phyloP scores from a whole-genome alignment of 2,113 vertebrate species.

The Diphyllodes magnificus region DNA sequence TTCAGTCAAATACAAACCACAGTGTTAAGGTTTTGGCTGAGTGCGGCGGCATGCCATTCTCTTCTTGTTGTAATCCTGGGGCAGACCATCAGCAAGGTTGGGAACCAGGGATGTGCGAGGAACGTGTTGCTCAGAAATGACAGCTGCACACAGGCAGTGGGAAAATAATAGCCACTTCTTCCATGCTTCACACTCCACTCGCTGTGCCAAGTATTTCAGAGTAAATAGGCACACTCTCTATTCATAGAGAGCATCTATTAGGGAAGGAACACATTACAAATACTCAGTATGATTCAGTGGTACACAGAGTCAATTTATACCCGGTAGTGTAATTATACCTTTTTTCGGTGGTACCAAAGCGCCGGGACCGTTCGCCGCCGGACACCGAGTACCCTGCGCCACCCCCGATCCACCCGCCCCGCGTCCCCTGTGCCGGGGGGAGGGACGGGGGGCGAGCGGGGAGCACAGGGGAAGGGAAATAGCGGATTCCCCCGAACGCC shows the following conservation, averaged over 20 bases:
- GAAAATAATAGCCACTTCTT: slow-evolving; percentile 49
- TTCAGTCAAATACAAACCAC: background rate
- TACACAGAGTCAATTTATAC: slow-evolving; percentile 50
- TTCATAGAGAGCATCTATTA: slow-evolving; percentile 67
- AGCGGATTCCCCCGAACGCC: slow-evolving; percentile 16
- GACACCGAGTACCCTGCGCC: background rate
- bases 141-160: slow-evolving; percentile 36
- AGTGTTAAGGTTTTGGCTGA: background rate
- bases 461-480: background rate
- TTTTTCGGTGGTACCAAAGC: slow-evolving; percentile 20
- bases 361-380: background rate
- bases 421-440: background rate
- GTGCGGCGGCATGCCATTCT: background rate
- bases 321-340: background rate
- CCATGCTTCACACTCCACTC: slow-evolving; percentile 16
- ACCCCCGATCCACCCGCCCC: background rate
- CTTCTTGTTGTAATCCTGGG: background rate
- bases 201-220: slow-evolving; percentile 1
- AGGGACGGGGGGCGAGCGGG: background rate
- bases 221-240: slow-evolving; percentile 39
- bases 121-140: slow-evolving; percentile 15
- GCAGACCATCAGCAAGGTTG: background rate
- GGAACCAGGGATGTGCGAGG: background rate
- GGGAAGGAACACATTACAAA: slow-evolving; percentile 57
- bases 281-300: slow-evolving; percentile 54